Base-by-base conservation (phyloP, 2,888 invertebrate genomes). In the Taphrorychus bicolor region DNA sequence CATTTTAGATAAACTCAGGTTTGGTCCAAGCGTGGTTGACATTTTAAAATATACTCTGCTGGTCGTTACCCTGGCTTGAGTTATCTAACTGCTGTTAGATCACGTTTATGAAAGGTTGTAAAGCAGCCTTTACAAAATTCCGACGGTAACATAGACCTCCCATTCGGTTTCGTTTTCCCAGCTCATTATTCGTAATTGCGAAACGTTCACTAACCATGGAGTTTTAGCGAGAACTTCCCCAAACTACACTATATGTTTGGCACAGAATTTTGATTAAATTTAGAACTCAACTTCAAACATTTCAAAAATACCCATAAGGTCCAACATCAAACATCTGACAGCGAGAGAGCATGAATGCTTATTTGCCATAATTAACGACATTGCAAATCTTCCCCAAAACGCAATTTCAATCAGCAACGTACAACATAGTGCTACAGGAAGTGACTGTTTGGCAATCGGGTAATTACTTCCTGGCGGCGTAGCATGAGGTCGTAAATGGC, bases 391-490 rank as follows among this genome's bases (percentile, higher is more conserved):
- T 32, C 32, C 32, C 32, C 32, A 11, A 32, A 32, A 32, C 14
- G 9, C 5, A 45, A 45, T 45, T 45, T 32, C 32, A 5, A 32
- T 32, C 32, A 32, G 11, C 32, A 32, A 32, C 32, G n/a, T n/a
- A n/a, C n/a, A n/a, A n/a, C n/a, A 32, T 19, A 24, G 59, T 51
- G 19, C 52, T 21, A 53, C 62, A 45, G 62, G 56, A 62, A 62
- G 49, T 48, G 54, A 19, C 62, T 19, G 48, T 56, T 56, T 54
- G 54, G 54, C 17, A 23, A 16, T 32, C 21, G 42, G 48, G 57
- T 57, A 49, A 57, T 51, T 63, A 40, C 42, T 62, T 62, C 62
- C 62, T 54, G 62, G 62, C 54, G 18, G 54, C 48, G 18, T 11
- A 5, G 48, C 19, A n/a, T n/a, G n/a, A n/a, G n/a, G n/a, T n/a